These are phyloP conservation scores for Hippocampus mohnikei DNA, from an alignment of 2,113 vertebrate species.

Conservation along the genomic window DNA sequence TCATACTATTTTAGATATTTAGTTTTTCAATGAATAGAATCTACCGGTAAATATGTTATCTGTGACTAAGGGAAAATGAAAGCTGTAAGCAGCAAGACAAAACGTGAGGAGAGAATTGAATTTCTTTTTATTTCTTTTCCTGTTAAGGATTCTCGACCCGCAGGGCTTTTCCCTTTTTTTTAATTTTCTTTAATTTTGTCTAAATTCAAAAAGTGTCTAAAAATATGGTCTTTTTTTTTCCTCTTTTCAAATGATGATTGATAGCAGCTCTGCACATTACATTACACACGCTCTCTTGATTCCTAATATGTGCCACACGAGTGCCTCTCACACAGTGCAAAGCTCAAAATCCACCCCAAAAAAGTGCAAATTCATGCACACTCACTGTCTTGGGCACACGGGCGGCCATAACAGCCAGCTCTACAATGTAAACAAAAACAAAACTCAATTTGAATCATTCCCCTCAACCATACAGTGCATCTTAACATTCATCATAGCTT, in stretches of 20 bases:
- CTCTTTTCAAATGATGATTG: conserved; percentile 33
- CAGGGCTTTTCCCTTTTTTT: conserved; percentile 36
- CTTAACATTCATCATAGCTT: conserved; percentile 61
- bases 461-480: conserved; percentile 40
- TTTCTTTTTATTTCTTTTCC: conserved; percentile 53
- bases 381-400: background rate
- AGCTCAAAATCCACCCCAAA: conserved; percentile 35
- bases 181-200: conserved; percentile 9
- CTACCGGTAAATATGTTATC: background rate
- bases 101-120: conserved; percentile 11
- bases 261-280: conserved; percentile 45
- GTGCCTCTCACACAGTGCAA: conserved; percentile 56
- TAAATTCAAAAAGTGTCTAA: conserved; percentile 64
- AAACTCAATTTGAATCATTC: background rate
- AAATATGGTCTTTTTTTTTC: conserved; percentile 47
- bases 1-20: background rate
- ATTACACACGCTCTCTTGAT: background rate
- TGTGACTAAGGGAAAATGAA: background rate
- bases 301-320: conserved; percentile 27
- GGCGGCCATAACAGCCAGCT: background rate
- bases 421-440: background rate
- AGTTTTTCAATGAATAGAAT: background rate
- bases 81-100: background rate
- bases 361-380: conserved; percentile 19
- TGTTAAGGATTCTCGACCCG: conserved; percentile 41